phyloP scores from a whole-genome alignment of 2,113 vertebrate genomes.

The Lipotes vexillifer region DNA sequence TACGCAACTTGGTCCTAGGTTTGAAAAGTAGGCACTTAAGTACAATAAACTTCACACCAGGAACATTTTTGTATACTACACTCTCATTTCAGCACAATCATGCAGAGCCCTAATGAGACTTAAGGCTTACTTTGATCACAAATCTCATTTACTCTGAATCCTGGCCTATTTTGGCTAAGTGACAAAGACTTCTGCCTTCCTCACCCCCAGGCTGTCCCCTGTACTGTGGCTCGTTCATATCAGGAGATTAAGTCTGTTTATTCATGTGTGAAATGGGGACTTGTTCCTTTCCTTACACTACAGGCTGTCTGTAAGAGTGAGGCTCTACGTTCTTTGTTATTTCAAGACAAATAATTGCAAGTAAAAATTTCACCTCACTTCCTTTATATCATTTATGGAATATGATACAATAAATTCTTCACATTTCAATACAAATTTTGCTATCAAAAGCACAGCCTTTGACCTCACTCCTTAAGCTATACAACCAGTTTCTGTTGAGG shows the following conservation, averaged over 20 bases:
- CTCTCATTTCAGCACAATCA: background rate
- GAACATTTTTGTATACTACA: background rate
- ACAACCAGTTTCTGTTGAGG: slow-evolving; percentile 25
- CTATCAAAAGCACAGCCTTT: slow-evolving; percentile 44
- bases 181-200: background rate
- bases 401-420: slow-evolving; percentile 65
- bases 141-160: slow-evolving; percentile 32
- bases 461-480: slow-evolving; percentile 55
- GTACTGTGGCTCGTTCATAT: slow-evolving; percentile 60
- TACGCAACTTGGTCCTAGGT: background rate
- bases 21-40: background rate
- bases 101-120: slow-evolving; percentile 5
- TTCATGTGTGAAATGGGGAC: slow-evolving; percentile 86
- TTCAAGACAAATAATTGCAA: slow-evolving; percentile 72
- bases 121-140: slow-evolving; percentile 25
- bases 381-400: slow-evolving; percentile 56
- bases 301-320: slow-evolving; percentile 71
- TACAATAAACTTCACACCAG: background rate
- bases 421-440: slow-evolving; percentile 59
- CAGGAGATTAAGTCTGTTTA: slow-evolving; percentile 82
- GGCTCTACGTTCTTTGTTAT: slow-evolving; percentile 73
- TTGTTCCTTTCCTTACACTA: slow-evolving; percentile 81
- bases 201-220: background rate
- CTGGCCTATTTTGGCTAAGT: background rate
- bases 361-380: slow-evolving; percentile 76